Percentiles rank a stretch among this genome's conserved stretches.
These are phyloP conservation scores for Schizopygopsis pylzovi DNA, from an alignment of 2,797 vertebrate species.

Conservation along the genomic window DNA sequence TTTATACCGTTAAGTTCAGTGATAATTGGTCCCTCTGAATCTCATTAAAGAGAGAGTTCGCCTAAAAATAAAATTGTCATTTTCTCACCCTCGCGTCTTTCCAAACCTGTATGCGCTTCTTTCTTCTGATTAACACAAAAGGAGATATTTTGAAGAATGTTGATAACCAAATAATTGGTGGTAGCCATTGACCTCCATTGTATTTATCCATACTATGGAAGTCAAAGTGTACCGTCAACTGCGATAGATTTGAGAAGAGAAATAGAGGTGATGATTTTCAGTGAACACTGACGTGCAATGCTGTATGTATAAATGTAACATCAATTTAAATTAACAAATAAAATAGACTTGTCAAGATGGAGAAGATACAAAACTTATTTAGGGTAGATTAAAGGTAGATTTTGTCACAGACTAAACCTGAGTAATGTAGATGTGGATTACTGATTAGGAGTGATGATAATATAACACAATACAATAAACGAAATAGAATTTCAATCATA, in stretches of 20 bases:
- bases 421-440: background rate
- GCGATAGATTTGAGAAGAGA: no score
- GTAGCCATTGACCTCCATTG: no score
- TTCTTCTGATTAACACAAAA: background rate
- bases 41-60: background rate
- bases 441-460: background rate
- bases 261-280: no score
- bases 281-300: no score
- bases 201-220: no score
- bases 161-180: no score
- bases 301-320: no score
- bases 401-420: background rate
- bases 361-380: background rate
- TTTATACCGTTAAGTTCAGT: background rate
- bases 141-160: background rate
- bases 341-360: background rate
- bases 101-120: no score
- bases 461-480: background rate
- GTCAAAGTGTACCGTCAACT: no score
- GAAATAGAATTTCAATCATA: background rate
- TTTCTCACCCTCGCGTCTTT: no score
- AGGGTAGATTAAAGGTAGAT: background rate
- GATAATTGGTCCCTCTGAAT: background rate
- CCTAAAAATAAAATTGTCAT: background rate
- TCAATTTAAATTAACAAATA: no score